Evolutionary conservation across 2,113 vertebrate species (phyloP).

Genomic region (Anarrhichthys ocellatus): DNA sequence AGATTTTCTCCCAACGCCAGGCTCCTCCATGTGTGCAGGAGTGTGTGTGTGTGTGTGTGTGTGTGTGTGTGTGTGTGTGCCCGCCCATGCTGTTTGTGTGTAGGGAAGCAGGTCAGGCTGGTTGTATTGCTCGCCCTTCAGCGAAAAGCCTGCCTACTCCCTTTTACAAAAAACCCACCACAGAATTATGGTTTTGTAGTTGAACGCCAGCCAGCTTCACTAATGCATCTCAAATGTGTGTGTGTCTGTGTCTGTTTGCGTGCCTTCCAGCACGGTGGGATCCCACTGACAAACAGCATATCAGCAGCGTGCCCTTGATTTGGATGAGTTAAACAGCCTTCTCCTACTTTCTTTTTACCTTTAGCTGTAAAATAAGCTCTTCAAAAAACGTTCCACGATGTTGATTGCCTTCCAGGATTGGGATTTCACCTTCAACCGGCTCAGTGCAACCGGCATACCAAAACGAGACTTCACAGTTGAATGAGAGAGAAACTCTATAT

Average conservation of each 20-base stretch:
- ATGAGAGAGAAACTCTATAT: background rate
- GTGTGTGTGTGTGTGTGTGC: conserved; percentile 15
- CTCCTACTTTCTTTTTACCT: conserved; percentile 46
- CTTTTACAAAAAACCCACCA: conserved; percentile 47
- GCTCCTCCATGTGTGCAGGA: conserved; percentile 7
- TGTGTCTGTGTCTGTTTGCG: conserved; percentile 30
- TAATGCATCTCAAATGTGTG: conserved; percentile 50
- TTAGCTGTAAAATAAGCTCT: conserved; percentile 49
- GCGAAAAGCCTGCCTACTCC: conserved; percentile 56
- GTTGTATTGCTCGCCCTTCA: conserved; percentile 47
- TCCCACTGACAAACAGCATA: conserved; percentile 32
- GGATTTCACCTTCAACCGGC: conserved; percentile 59
- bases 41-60: conserved; percentile 29
- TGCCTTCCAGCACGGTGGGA: conserved; percentile 47
- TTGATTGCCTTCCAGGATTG: conserved; percentile 51
- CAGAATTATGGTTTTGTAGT: conserved; percentile 57
- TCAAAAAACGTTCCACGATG: conserved; percentile 33
- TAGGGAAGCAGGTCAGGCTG: conserved; percentile 51
- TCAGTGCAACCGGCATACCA: conserved; percentile 11
- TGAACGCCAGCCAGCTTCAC: conserved; percentile 57
- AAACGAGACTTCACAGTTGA: conserved; percentile 36
- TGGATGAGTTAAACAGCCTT: conserved; percentile 30
- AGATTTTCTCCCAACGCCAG: conserved; percentile 43
- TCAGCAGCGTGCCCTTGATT: conserved; percentile 57
- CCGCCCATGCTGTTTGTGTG: conserved; percentile 27